Evolutionary conservation across 2,113 vertebrate species (phyloP), one percentile per base, ranked within the genome.

Genomic region (Bubalus kerabau): DNA sequence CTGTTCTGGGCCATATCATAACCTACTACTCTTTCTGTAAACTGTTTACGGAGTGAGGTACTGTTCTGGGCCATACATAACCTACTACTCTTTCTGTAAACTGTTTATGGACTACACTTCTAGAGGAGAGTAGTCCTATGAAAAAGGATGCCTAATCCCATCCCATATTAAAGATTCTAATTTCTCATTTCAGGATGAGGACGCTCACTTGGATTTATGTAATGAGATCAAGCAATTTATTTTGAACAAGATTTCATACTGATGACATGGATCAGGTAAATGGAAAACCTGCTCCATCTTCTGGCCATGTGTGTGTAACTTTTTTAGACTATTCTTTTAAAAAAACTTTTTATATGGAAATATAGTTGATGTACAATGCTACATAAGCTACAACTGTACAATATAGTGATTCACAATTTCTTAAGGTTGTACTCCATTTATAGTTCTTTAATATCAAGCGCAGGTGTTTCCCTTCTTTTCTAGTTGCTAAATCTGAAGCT

Each of bases 221-320:
- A 76, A 76, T 76, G 26, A 89, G 21, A 90, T 40, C 17, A 40
- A 94, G 23, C 17, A 16, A 36, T 76, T 89, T 89, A 48, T 90
- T 92, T 84, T 21, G 71, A 86, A 50, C 43, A 60, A n/a, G 26
- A 60, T 94, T 62, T 87, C 71, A 74, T 83, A 87, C 43, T 24
- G 12, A 30, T 0, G 0, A 0, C 5, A 2, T 1, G 52, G 71
- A 54, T 32, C 80, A 82, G 81, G 85, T 60, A 67, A 28, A 43
- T 59, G 40, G 96, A 46, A 97, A 89, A 94, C 91, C 46, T 46
- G 60, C 19, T 50, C 94, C 96, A 96, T 78, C 96, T 98, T 82
- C 84, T 94, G 95, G 93, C 40, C 43, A 4, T 5, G 8, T 64
- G 17, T 46, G 60, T 76, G n/a, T 78, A 48, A 71, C 54, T 62